Conservation (phyloP, 2,888 invertebrate genomes). For the Phaonia tiefii region DNA sequence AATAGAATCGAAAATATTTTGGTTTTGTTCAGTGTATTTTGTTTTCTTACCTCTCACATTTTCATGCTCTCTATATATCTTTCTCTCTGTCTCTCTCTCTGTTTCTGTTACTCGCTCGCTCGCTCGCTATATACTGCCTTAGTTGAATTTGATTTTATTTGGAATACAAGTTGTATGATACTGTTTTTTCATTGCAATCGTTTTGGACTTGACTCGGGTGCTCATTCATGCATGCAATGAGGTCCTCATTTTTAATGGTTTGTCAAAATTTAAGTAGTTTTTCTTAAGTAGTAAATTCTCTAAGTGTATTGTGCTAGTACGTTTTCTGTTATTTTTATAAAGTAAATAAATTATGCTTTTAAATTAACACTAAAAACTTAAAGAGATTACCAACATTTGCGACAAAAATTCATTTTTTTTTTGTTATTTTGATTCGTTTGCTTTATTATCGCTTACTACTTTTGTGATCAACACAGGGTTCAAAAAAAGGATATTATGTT, state of each 20-base stretch:
- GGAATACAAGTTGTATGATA: no score
- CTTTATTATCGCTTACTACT: no score
- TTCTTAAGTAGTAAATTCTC: slow-evolving; percentile 4
- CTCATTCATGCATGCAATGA: background rate
- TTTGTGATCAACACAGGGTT: no score
- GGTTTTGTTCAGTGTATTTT: slow-evolving; percentile 66
- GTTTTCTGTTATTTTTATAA: slow-evolving; percentile 8
- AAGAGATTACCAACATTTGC: no score
- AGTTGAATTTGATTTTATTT: slow-evolving; percentile 25
- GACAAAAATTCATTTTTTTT: no score
- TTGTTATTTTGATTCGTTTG: no score
- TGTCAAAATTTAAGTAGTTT: slow-evolving; percentile 6
- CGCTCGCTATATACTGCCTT: background rate
- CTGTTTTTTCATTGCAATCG: slow-evolving; percentile 8
- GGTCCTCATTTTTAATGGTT: background rate
- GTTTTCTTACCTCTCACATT: slow-evolving; percentile 60
- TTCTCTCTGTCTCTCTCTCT: slow-evolving; percentile 72
- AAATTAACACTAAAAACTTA: background rate
- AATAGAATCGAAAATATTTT: slow-evolving; percentile 13
- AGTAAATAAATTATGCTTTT: background rate
- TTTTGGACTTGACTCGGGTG: background rate
- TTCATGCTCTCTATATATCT: slow-evolving; percentile 72
- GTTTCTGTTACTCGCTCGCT: slow-evolving; percentile 69
- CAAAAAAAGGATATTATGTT: no score
- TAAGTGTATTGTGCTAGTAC: background rate